These are phyloP conservation scores for Ladona fulva DNA, from an alignment of 1,140 invertebrate species.

Conservation along the genomic window DNA sequence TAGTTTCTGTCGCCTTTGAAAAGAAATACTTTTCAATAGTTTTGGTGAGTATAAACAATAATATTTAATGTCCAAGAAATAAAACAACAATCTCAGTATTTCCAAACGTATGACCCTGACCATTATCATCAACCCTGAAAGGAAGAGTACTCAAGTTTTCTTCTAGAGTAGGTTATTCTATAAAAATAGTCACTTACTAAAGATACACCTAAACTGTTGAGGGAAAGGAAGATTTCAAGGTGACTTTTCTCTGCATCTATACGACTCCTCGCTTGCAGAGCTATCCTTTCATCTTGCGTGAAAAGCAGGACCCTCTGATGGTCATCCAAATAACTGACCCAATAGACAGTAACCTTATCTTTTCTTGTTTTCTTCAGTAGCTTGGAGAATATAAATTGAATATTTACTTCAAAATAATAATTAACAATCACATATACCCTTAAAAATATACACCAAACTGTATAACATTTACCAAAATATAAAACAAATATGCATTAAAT, in stretches of 20 bases:
- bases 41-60: too few species aligned
- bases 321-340: slow-evolving; percentile 69
- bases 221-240: slow-evolving; percentile 57
- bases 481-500: too few species aligned
- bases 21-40: neutral
- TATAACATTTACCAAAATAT: too few species aligned
- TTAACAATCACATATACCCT: neutral
- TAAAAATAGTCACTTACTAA: slow-evolving; percentile 39
- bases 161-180: too few species aligned
- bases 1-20: slow-evolving; percentile 21
- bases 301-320: slow-evolving; percentile 69
- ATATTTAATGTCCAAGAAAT: too few species aligned
- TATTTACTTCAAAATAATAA: neutral
- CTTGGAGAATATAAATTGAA: slow-evolving; percentile 19
- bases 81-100: too few species aligned
- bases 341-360: slow-evolving; percentile 62
- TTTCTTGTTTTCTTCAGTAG: slow-evolving; percentile 36
- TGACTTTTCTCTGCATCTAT: slow-evolving; percentile 61
- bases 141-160: too few species aligned
- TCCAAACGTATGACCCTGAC: too few species aligned
- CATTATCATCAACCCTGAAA: too few species aligned
- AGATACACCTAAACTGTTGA: slow-evolving; percentile 62
- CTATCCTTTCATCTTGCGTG: slow-evolving; percentile 67
- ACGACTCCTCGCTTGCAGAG: slow-evolving; percentile 52
- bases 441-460: too few species aligned